These are phyloP conservation scores for Zosterops hypoxanthus DNA, from an alignment of 2,113 vertebrate genomes.

Conservation along the genomic window DNA sequence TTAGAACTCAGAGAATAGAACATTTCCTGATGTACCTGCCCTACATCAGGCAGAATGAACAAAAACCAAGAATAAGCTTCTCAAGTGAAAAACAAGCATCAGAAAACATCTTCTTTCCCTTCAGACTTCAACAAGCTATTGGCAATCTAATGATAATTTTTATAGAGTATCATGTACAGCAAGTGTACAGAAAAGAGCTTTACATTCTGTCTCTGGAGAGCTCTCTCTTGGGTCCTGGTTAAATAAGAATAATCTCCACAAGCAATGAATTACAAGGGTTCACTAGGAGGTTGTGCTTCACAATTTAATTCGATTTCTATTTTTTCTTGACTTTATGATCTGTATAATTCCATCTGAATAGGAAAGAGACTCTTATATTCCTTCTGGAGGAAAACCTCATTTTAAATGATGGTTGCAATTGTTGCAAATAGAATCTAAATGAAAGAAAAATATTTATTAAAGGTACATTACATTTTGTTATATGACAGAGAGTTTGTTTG, in stretches of 20 bases:
- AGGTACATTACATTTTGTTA: not conserved
- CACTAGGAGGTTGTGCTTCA: constrained; percentile 56
- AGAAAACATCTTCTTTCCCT: not conserved
- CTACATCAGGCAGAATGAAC: not conserved
- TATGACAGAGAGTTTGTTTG: not conserved
- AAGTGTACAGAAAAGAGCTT: not conserved
- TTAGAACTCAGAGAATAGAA: not conserved
- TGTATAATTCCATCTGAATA: not conserved
- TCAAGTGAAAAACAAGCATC: not conserved
- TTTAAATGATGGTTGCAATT: not conserved
- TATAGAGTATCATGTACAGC: not conserved
- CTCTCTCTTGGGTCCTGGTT: constrained; percentile 36
- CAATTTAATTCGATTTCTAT: constrained; percentile 20
- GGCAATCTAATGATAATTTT: not conserved
- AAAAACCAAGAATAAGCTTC: not conserved
- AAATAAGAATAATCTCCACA: constrained; percentile 21
- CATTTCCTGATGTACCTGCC: not conserved
- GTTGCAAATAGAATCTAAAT: not conserved
- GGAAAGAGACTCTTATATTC: not conserved
- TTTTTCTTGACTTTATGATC: constrained; percentile 32
- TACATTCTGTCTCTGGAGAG: not conserved
- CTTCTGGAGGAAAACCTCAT: not conserved
- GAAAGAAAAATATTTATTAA: not conserved
- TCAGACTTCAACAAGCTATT: not conserved
- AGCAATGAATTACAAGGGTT: constrained; percentile 54